phyloP scores from a whole-genome alignment of 2,113 vertebrate species.

The Hydrolagus affinis region DNA sequence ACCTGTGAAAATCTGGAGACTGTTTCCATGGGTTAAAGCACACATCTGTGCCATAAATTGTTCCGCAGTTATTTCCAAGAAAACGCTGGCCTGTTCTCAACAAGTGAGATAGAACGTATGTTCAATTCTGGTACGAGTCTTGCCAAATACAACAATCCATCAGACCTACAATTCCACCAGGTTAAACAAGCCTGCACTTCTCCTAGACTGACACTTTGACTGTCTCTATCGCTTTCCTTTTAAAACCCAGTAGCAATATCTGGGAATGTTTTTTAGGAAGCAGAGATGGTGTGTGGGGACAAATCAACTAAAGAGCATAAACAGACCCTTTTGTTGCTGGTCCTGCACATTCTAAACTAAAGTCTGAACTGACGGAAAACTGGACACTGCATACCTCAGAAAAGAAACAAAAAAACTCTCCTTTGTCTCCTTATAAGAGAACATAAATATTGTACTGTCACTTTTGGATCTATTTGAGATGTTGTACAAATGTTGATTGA shows the following conservation, averaged over 20 bases:
- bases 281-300: too few relatives aligned
- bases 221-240: not conserved
- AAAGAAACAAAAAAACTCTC: too few relatives aligned
- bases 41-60: not conserved
- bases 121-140: not conserved
- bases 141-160: not conserved
- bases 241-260: not conserved
- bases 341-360: too few relatives aligned
- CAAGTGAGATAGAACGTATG: not conserved
- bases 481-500: too few relatives aligned
- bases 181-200: not conserved
- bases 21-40: not conserved
- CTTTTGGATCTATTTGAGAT: too few relatives aligned
- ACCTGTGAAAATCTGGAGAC: not conserved
- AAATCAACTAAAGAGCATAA: not conserved
- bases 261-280: not conserved
- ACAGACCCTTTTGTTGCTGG: not conserved
- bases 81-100: slow-evolving; percentile 1
- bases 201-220: not conserved
- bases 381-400: too few relatives aligned
- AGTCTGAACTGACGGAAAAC: too few relatives aligned
- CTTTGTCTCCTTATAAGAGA: too few relatives aligned
- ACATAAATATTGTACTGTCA: too few relatives aligned
- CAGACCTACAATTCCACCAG: not conserved
- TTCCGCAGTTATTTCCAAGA: not conserved